Evolutionary conservation across 2,888 invertebrate species (phyloP).

Genomic region (Drosophila meridiana): DNA sequence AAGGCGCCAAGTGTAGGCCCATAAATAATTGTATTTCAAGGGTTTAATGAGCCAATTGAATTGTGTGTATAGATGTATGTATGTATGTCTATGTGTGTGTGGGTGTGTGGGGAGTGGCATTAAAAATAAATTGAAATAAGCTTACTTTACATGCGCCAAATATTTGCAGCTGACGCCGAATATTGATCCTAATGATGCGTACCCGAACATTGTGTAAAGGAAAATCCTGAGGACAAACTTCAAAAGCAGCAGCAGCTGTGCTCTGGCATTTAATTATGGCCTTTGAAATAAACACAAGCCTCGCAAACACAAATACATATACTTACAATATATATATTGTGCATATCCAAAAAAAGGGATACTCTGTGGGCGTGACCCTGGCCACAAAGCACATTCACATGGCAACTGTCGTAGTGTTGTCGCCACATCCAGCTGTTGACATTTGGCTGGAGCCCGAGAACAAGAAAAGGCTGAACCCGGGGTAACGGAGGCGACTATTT

Average conservation of each 20-base stretch:
- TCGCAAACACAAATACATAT: slow-evolving; percentile 15
- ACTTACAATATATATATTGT: not conserved
- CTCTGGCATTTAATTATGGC: slow-evolving; percentile 69
- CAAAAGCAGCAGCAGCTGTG: slow-evolving; percentile 63
- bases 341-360: slow-evolving; percentile 13
- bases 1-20: slow-evolving; percentile 46
- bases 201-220: slow-evolving; percentile 10
- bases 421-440: slow-evolving; percentile 64
- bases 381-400: slow-evolving; percentile 18
- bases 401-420: slow-evolving; percentile 50
- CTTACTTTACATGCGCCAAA: slow-evolving; percentile 32
- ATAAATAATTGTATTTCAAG: slow-evolving; percentile 71
- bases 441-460: slow-evolving; percentile 52
- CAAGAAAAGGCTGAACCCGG: slow-evolving; percentile 20
- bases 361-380: slow-evolving; percentile 52
- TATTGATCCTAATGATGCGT: slow-evolving; percentile 16
- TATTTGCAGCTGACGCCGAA: slow-evolving; percentile 26
- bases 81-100: not conserved
- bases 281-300: slow-evolving; percentile 50
- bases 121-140: slow-evolving; percentile 59
- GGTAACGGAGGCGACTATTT: slow-evolving; percentile 23
- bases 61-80: not conserved
- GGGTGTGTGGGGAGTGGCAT: slow-evolving; percentile 22
- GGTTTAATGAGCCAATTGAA: slow-evolving; percentile 66
- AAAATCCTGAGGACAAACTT: slow-evolving; percentile 39